Evolutionary conservation across 2,888 invertebrate species (phyloP).

Genomic region (Charanyca ferruginea): DNA sequence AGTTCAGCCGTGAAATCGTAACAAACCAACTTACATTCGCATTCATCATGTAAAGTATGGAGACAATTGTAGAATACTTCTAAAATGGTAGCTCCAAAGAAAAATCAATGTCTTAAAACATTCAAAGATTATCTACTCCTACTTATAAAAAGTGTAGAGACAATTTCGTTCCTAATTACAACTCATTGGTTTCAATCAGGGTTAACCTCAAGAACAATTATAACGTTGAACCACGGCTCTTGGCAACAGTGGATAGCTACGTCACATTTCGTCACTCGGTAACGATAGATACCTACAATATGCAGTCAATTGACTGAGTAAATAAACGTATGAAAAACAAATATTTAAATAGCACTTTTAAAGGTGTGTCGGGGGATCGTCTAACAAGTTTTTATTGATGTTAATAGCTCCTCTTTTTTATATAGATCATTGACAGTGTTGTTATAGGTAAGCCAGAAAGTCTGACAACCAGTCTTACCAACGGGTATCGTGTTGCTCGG

Average conservation of each 20-base stretch:
- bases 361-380: constrained; percentile 26
- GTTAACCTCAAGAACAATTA: constrained; percentile 10
- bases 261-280: constrained; percentile 23
- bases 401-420: constrained; percentile 2
- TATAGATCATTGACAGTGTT: too few relatives aligned
- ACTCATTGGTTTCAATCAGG: constrained; percentile 14
- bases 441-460: too few relatives aligned
- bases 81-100: too few relatives aligned
- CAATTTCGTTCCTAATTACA: not conserved
- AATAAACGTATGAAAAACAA: constrained; percentile 42
- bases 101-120: too few relatives aligned
- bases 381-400: constrained; percentile 28
- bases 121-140: too few relatives aligned
- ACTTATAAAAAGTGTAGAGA: not conserved
- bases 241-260: constrained; percentile 17
- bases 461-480: too few relatives aligned
- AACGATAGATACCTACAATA: not conserved
- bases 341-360: constrained; percentile 26
- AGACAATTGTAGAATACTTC: too few relatives aligned
- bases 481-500: too few relatives aligned
- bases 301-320: constrained; percentile 14
- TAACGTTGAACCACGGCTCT: constrained; percentile 19
- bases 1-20: too few relatives aligned
- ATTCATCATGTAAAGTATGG: too few relatives aligned
- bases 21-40: too few relatives aligned